Evolutionary conservation across 2,797 vertebrate species (phyloP).

Genomic region (Acridotheres tristis): DNA sequence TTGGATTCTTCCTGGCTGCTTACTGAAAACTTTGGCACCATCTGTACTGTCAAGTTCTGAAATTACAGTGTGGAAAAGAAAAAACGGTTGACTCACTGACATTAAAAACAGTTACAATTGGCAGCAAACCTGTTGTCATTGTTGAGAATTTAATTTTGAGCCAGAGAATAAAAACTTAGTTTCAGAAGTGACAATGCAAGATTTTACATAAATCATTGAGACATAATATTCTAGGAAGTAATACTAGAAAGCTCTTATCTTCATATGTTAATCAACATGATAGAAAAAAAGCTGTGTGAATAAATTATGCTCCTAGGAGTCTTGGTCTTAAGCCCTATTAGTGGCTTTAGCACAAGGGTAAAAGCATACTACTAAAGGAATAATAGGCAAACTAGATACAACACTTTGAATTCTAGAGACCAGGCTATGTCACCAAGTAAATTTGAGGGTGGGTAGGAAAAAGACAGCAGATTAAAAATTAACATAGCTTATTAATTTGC

Average conservation of each 20-base stretch:
- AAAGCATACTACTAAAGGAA: background rate
- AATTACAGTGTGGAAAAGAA: background rate
- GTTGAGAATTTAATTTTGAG: background rate
- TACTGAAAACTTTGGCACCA: slow-evolving; percentile 97
- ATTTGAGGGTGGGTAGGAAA: background rate
- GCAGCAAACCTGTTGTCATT: background rate
- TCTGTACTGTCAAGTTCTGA: slow-evolving; percentile 97
- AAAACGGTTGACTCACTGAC: background rate
- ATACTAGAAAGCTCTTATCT: background rate
- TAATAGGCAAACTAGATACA: background rate
- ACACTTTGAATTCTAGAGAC: background rate
- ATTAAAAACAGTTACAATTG: background rate
- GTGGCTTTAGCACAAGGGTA: background rate
- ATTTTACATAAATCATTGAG: background rate
- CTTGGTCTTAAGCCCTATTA: background rate
- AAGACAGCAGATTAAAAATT: background rate
- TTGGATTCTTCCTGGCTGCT: slow-evolving; percentile 93
- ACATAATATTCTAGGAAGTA: background rate
- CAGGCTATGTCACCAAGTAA: background rate
- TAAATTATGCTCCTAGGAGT: background rate
- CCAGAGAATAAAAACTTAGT: background rate
- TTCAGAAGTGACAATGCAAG: background rate
- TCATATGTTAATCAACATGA: background rate
- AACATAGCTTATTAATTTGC: background rate
- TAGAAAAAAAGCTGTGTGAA: background rate